Conservation (phyloP, 1,140 invertebrate genomes). For the Sycophila sp. region DNA sequence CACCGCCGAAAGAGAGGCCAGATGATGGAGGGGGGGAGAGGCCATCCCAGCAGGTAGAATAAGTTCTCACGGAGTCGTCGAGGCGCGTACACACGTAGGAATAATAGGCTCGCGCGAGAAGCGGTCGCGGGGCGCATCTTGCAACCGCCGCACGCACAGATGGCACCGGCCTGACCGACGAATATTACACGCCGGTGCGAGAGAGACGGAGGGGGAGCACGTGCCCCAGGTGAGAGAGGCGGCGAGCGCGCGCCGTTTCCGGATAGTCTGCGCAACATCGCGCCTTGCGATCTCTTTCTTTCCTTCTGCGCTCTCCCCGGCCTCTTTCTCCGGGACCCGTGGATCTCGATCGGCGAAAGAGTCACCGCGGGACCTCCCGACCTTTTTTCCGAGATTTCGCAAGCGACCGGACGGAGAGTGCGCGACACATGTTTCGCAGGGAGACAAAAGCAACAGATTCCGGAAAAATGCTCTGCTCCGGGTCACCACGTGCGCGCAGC, state of each 20-base stretch:
- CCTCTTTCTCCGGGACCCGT: background rate
- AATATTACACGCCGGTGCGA: constrained; percentile 35
- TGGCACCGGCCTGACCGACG: constrained; percentile 15
- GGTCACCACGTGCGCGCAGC: background rate
- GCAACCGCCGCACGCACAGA: constrained; percentile 24
- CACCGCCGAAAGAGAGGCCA: background rate
- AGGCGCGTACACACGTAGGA: constrained; percentile 1
- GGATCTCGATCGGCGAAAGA: background rate
- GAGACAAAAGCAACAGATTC: constrained; percentile 31
- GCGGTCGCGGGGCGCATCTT: constrained; percentile 6
- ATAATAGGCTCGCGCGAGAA: background rate
- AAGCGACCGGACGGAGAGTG: constrained; percentile 32
- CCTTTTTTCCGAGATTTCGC: background rate
- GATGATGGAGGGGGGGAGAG: background rate
- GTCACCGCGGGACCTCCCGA: background rate
- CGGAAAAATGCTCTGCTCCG: constrained; percentile 32
- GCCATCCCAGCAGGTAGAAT: constrained; percentile 32
- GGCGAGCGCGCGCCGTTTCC: background rate
- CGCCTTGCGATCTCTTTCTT: background rate
- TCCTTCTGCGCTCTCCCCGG: background rate
- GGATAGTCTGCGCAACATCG: background rate
- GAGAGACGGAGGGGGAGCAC: background rate
- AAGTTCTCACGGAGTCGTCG: constrained; percentile 33
- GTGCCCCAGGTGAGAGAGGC: background rate
- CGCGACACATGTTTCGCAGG: constrained; percentile 36